A percentile compares a stretch with the other conserved stretches of the same genome.
Conservation (phyloP, 1,140 invertebrate species). For the Thaumatotibia leucotreta region DNA sequence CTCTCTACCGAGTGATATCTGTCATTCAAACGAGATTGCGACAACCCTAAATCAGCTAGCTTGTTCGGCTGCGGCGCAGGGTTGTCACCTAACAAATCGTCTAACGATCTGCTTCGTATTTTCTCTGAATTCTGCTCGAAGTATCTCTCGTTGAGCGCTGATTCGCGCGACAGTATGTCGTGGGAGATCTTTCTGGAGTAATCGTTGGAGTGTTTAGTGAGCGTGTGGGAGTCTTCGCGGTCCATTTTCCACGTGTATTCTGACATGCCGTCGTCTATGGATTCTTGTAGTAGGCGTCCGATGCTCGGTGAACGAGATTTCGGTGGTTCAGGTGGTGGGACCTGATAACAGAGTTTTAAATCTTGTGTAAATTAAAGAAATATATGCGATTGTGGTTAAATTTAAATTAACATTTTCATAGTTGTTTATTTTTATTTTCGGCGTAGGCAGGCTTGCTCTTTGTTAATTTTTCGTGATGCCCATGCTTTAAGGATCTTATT, state of each 20-base stretch:
- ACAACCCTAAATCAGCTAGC: constrained; percentile 85
- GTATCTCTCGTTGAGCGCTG: constrained; percentile 91
- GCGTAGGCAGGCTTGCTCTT: too few species aligned
- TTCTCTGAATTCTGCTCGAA: constrained; percentile 87
- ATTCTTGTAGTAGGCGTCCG: constrained; percentile 69
- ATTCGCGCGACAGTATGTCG: constrained; percentile 88
- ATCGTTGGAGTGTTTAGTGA: constrained; percentile 45
- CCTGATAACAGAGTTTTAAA: too few species aligned
- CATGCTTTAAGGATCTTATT: too few species aligned
- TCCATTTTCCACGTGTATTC: constrained; percentile 69
- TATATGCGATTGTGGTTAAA: too few species aligned
- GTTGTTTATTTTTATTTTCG: too few species aligned
- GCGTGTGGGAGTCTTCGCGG: constrained; percentile 46
- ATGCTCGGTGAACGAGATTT: constrained; percentile 67
- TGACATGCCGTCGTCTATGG: constrained; percentile 59
- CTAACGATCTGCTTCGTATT: constrained; percentile 87
- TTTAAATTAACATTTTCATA: too few species aligned
- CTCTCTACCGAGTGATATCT: constrained; percentile 90
- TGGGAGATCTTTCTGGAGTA: constrained; percentile 83
- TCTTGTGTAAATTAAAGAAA: too few species aligned
- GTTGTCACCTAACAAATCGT: constrained; percentile 84
- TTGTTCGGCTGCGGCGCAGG: constrained; percentile 74
- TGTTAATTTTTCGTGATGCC: too few species aligned
- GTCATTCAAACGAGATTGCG: constrained; percentile 90
- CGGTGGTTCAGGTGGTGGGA: constrained; percentile 77